These are phyloP conservation scores for Polypterus bichir DNA, from an alignment of 2,113 vertebrate species.

Conservation along the genomic window DNA sequence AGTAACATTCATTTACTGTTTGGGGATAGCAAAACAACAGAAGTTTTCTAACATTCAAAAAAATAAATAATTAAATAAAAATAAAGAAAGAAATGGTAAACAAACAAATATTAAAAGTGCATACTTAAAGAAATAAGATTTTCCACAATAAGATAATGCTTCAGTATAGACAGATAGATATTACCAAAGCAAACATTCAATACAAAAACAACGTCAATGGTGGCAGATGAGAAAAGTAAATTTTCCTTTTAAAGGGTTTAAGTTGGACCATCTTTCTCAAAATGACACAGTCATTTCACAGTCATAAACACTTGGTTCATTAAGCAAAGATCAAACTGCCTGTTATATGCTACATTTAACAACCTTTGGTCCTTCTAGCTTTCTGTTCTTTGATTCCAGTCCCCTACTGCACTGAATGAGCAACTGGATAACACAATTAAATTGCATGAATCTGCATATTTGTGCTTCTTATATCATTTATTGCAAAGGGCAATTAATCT, in stretches of 20 bases:
- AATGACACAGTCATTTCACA: constrained; percentile 57
- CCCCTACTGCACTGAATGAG: constrained; percentile 57
- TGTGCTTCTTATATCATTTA: constrained; percentile 66
- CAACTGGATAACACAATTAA: constrained; percentile 68
- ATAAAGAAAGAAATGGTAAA: too few species aligned
- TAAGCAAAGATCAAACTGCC: constrained; percentile 64
- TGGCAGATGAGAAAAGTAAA: too few species aligned
- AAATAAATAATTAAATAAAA: too few species aligned
- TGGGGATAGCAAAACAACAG: too few species aligned
- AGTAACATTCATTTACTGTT: too few species aligned
- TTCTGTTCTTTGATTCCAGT: constrained; percentile 36
- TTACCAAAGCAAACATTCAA: too few species aligned
- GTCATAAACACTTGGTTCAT: constrained; percentile 79
- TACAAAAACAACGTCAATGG: too few species aligned
- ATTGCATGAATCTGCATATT: constrained; percentile 76
- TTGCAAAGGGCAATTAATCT: constrained; percentile 77
- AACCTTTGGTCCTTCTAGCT: constrained; percentile 51
- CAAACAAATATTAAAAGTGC: too few species aligned
- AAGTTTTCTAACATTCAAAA: too few species aligned
- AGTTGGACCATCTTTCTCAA: constrained; percentile 53
- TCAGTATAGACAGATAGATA: too few species aligned
- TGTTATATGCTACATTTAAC: constrained; percentile 70
- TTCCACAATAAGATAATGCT: too few species aligned
- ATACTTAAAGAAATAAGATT: too few species aligned
- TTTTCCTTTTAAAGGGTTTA: constrained; percentile 41